A percentile compares a stretch with the other conserved stretches of the same genome.
Conservation (phyloP, 64 coral and sea anemone genomes). For the Porites australiensis region DNA sequence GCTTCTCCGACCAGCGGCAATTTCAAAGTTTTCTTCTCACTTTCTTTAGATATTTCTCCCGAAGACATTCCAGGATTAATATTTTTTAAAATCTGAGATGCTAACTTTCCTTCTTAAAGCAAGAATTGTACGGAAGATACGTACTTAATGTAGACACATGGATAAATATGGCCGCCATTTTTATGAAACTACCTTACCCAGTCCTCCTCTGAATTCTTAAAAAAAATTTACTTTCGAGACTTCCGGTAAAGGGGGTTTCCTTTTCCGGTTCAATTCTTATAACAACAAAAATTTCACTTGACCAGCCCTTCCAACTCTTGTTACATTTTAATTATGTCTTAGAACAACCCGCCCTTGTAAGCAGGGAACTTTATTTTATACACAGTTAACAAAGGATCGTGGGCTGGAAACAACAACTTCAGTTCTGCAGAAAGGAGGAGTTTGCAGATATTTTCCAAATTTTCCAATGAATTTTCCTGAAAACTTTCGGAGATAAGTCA, state of each 20-base stretch:
- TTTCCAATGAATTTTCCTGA: no score
- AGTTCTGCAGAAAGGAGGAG: no score
- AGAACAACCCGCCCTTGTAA: no score
- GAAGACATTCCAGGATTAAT: not conserved
- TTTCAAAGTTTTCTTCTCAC: constrained; percentile 21
- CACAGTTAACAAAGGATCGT: no score
- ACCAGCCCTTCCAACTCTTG: no score
- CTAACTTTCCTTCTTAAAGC: not conserved
- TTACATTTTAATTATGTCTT: no score
- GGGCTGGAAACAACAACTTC: no score
- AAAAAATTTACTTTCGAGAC: not conserved
- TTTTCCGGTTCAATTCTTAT: not conserved
- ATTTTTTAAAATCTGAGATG: not conserved
- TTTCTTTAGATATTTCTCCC: not conserved
- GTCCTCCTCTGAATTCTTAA: not conserved
- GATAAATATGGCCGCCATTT: not conserved
- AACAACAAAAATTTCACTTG: no score
- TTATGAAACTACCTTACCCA: not conserved
- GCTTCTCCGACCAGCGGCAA: not conserved
- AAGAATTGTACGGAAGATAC: not conserved
- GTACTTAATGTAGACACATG: not conserved
- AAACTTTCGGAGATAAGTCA: no score
- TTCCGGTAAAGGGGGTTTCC: not conserved
- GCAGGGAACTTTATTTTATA: no score
- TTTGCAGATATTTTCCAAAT: no score